These are phyloP conservation scores for Emydura subglobosa DNA, from an alignment of 2,113 vertebrate species.

Conservation along the genomic window DNA sequence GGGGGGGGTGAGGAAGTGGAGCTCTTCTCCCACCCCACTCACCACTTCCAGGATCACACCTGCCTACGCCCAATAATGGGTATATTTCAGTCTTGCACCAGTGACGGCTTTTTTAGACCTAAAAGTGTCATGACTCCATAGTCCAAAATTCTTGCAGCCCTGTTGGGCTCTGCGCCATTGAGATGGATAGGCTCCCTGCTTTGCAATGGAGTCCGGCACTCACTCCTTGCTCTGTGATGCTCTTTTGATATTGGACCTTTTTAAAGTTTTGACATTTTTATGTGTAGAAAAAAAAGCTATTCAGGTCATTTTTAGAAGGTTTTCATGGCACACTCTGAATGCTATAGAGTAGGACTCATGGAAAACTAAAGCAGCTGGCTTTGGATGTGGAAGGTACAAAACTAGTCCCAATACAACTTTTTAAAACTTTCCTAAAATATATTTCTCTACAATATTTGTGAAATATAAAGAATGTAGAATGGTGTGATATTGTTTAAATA, in stretches of 20 bases:
- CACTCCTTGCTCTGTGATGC: neutral
- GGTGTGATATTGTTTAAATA: neutral
- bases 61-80: accelerated
- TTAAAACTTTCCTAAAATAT: neutral
- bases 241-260: neutral
- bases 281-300: neutral
- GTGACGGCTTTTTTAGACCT: neutral
- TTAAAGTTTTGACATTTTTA: neutral
- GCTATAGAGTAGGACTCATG: neutral
- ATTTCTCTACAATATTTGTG: neutral
- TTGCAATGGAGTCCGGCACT: neutral
- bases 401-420: neutral
- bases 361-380: neutral
- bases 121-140: neutral
- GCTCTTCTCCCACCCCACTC: neutral
- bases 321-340: neutral
- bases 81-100: neutral
- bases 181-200: neutral
- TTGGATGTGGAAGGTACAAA: neutral
- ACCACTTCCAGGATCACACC: neutral
- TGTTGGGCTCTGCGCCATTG: neutral
- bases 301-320: neutral
- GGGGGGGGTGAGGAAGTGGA: neutral
- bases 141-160: neutral
- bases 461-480: neutral